Percentiles rank a stretch among this genome's conserved stretches.
Evolutionary conservation across 2,113 vertebrate genomes (phyloP).

Genomic region (Nannobrachium achirus): DNA sequence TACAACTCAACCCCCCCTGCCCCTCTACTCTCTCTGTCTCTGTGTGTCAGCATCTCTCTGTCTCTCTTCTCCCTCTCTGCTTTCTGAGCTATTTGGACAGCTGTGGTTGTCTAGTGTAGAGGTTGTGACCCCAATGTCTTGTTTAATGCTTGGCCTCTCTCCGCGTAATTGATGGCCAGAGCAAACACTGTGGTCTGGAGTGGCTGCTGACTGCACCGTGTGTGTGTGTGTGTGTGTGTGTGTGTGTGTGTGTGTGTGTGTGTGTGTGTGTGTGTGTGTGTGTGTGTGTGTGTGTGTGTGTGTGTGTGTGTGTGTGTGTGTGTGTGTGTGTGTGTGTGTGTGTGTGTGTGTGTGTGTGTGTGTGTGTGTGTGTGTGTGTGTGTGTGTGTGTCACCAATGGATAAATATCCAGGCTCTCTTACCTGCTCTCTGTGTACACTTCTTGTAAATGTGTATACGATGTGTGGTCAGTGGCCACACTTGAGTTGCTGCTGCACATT

Average conservation of each 20-base stretch:
- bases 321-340: slow-evolving; percentile 8
- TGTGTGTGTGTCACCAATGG: not conserved
- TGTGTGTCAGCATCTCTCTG: slow-evolving; percentile 21
- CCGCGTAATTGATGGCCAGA: slow-evolving; percentile 73
- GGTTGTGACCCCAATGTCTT: slow-evolving; percentile 75
- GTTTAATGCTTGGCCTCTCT: slow-evolving; percentile 71
- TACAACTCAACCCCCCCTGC: not conserved
- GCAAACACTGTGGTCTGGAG: slow-evolving; percentile 56
- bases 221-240: slow-evolving; percentile 29
- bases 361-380: slow-evolving; percentile 1
- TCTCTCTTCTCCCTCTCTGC: slow-evolving; percentile 21
- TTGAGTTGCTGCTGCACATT: not conserved
- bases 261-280: slow-evolving; percentile 31
- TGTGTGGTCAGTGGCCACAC: not conserved
- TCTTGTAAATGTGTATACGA: not conserved
- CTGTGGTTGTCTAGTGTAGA: slow-evolving; percentile 69
- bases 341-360: slow-evolving; percentile 37
- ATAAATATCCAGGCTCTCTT: too few relatives aligned
- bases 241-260: slow-evolving; percentile 18
- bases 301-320: slow-evolving; percentile 23
- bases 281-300: slow-evolving; percentile 34
- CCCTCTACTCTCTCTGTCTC: not conserved
- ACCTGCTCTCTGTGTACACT: not conserved
- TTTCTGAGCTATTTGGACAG: slow-evolving; percentile 76
- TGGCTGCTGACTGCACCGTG: slow-evolving; percentile 23